Conservation (phyloP, 2,113 vertebrate genomes). For the Grallaria varia region DNA sequence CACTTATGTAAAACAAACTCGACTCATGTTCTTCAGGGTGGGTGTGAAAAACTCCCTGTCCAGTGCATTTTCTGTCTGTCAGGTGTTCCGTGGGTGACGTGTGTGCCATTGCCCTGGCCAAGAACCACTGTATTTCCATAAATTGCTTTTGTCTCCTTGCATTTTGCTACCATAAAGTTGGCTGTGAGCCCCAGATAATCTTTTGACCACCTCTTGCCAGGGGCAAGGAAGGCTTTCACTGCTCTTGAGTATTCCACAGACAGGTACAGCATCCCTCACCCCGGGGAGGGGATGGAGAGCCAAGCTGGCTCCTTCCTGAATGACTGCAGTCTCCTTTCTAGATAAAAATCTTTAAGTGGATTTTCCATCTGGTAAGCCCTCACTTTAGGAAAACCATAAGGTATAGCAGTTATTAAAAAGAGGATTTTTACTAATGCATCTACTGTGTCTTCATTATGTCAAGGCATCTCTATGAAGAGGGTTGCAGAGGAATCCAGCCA, state of each 20-base stretch:
- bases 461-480: constrained; percentile 26
- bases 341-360: neutral
- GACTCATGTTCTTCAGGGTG: rapidly evolving
- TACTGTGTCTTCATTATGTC: constrained; percentile 46
- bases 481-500: constrained; percentile 43
- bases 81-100: neutral
- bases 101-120: neutral
- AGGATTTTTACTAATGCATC: constrained; percentile 47
- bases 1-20: neutral
- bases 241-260: neutral
- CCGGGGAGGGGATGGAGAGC: neutral
- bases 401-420: constrained; percentile 43
- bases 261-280: neutral
- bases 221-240: neutral
- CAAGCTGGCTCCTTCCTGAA: neutral
- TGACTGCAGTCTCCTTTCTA: neutral
- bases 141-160: neutral
- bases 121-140: neutral
- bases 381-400: constrained; percentile 15
- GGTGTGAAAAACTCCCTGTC: rapidly evolving
- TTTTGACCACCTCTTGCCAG: neutral
- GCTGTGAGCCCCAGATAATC: neutral
- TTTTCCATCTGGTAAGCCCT: constrained; percentile 9
- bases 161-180: neutral
- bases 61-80: neutral